Conservation (phyloP, 2,888 invertebrate genomes). For the Bombylius major region DNA sequence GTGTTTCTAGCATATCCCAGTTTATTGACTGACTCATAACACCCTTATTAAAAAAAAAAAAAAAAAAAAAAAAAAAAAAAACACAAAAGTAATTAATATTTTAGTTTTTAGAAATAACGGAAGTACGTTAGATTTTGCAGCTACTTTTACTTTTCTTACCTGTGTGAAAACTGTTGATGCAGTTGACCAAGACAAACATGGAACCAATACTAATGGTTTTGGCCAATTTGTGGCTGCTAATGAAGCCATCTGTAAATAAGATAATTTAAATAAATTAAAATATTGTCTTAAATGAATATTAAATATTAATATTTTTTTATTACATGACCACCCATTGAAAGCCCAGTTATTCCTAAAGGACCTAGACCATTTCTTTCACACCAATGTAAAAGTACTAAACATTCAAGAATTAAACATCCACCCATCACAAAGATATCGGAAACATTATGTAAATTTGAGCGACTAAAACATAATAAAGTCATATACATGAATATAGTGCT, state of each 20-base stretch:
- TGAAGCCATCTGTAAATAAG: slow-evolving; percentile 77
- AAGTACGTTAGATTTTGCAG: not conserved
- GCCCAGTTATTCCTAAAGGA: slow-evolving; percentile 85
- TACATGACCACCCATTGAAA: slow-evolving; percentile 98
- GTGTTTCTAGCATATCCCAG: slow-evolving; percentile 81
- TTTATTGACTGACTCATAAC: slow-evolving; percentile 92
- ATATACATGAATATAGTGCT: not conserved
- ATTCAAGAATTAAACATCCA: slow-evolving; percentile 88
- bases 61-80: slow-evolving; percentile 5
- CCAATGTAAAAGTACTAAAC: slow-evolving; percentile 85
- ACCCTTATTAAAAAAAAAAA: slow-evolving; percentile 46
- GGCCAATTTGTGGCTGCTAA: slow-evolving; percentile 93
- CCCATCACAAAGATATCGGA: slow-evolving; percentile 99
- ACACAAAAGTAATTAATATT: not conserved
- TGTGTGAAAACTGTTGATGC: slow-evolving; percentile 91
- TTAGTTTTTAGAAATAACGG: not conserved
- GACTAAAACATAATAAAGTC: slow-evolving; percentile 37
- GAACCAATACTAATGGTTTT: slow-evolving; percentile 83
- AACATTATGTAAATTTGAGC: slow-evolving; percentile 87
- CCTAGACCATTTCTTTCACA: slow-evolving; percentile 82
- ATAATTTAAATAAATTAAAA: too few relatives aligned
- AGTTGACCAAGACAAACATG: slow-evolving; percentile 95
- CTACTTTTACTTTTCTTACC: slow-evolving; percentile 36
- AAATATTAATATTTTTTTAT: slow-evolving; percentile 27
- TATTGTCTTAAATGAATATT: not conserved